Base-by-base conservation (phyloP, 2,888 invertebrate genomes). In the Folsomia manolachei region DNA sequence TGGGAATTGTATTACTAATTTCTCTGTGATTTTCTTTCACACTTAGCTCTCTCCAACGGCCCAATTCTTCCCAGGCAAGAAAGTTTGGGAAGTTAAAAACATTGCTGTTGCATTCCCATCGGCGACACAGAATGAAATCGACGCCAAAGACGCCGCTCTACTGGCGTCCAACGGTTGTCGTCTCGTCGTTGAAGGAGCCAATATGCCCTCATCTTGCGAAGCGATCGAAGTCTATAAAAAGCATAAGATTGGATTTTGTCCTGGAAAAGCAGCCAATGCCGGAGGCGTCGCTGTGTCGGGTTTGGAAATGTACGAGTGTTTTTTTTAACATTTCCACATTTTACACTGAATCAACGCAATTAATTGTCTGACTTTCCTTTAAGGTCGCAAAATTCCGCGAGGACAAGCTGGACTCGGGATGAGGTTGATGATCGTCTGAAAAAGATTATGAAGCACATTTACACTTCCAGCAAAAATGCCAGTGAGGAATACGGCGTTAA, bases 201-300 rank as follows among this genome's bases (percentile, higher is more conserved):
- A 71, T 25, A 71, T 71, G 71, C 71, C 71, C 4, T 71, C 71
- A 1, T 67, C 71, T 1, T 68, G 68, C 9, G 68, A 71, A 56
- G 71, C 71, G 1, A 71, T 71, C 26, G 63, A 61, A 9, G 71
- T 71, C 2, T 71, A 68, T 68, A 68, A 71, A 25, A 21, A 24
- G n/a, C 60, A 71, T 11, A 68, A 68, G n/a, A 21, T 71, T 27
- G 25, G 27, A 26, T 52, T 71, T 26, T 71, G 71, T 25, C 71
- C 71, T 18, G 71, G 71, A 1, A 71, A 71, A 52, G 71, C 71
- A 25, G 71, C 71, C 1, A 71, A 71, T 68, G 71, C 71, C 23
- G 71, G 71, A 4, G 71, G 71, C 19, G 71, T 71, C 23, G 71
- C 71, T 24, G 71, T 71, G n/a, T 24, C 23, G 19, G 71, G 71